Conservation (phyloP, 2,113 vertebrate genomes). For the Oreochromis spilurus region DNA sequence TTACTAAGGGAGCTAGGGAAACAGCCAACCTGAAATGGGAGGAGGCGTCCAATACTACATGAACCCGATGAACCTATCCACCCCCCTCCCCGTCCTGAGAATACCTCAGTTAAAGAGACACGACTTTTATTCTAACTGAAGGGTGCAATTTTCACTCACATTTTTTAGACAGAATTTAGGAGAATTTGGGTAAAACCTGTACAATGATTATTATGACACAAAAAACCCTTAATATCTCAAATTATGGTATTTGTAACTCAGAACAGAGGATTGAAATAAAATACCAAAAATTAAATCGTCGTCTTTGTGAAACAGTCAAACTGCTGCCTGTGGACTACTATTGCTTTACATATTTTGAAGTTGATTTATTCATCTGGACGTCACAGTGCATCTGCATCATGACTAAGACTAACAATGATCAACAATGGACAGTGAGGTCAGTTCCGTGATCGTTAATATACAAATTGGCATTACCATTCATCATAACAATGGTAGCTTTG, state of each 20-base stretch:
- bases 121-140: background rate
- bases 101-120: slow-evolving; percentile 65
- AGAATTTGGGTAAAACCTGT: background rate
- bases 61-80: slow-evolving; percentile 71
- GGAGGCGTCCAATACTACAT: slow-evolving; percentile 68
- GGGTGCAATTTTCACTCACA: background rate
- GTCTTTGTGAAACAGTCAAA: background rate
- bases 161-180: background rate
- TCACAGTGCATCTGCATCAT: background rate
- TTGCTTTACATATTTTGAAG: background rate
- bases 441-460: background rate
- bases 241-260: background rate
- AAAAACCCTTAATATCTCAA: background rate
- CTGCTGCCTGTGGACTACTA: background rate
- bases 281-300: background rate
- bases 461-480: background rate
- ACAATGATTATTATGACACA: background rate
- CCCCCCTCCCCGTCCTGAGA: slow-evolving; percentile 52
- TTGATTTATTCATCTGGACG: background rate
- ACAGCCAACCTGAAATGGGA: slow-evolving; percentile 53
- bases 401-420: background rate
- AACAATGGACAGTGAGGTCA: background rate
- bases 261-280: background rate
- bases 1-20: slow-evolving; percentile 26
- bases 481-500: background rate